Percentiles rank a stretch among this genome's conserved stretches.
These are phyloP conservation scores for Bungarus multicinctus DNA, from an alignment of 2,113 vertebrate genomes.

Conservation along the genomic window DNA sequence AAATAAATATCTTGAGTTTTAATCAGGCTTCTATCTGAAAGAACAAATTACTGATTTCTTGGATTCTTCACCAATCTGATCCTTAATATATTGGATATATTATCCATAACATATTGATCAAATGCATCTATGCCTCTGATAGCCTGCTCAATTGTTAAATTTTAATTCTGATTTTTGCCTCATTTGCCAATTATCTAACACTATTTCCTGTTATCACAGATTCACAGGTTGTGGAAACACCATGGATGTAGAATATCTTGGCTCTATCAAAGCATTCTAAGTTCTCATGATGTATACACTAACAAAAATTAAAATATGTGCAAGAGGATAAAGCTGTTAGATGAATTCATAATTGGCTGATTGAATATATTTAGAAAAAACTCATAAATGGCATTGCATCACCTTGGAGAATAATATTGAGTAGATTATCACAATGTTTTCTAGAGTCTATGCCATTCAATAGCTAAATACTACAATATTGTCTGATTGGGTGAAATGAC, in stretches of 20 bases:
- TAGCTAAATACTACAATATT: not conserved
- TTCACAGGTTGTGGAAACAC: not conserved
- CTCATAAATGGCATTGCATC: not conserved
- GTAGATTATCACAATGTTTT: not conserved
- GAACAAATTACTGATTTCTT: not conserved
- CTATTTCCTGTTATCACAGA: not conserved
- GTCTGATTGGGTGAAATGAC: not conserved
- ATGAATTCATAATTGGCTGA: not conserved
- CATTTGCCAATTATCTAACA: not conserved
- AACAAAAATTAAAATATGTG: not conserved
- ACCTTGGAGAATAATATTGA: not conserved
- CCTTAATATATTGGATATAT: not conserved
- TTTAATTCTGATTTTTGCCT: not conserved
- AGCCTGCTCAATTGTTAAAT: not conserved
- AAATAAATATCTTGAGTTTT: not conserved
- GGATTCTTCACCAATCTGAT: not conserved
- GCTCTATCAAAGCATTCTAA: not conserved
- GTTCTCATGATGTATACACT: not conserved
- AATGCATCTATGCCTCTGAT: not conserved
- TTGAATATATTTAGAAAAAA: not conserved
- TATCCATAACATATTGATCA: not conserved
- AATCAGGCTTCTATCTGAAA: not conserved
- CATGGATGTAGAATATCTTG: not conserved
- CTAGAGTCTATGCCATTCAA: not conserved
- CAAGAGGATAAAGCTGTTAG: not conserved